Evolutionary conservation across 1,140 invertebrate genomes (phyloP).

Genomic region (Drosophila leontia): DNA sequence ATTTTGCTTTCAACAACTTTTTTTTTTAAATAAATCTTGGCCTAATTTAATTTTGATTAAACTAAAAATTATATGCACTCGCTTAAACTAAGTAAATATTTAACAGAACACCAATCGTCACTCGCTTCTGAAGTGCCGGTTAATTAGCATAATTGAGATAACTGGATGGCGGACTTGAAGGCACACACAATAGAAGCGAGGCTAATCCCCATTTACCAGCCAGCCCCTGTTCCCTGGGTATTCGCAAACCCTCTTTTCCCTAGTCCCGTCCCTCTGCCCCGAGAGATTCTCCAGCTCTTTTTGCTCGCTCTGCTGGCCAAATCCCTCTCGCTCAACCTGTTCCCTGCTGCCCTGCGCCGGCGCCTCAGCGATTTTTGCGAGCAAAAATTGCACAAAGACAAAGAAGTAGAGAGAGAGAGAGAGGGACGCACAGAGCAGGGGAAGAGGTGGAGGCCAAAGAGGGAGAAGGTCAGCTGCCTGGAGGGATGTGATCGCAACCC

Average conservation of each 20-base stretch:
- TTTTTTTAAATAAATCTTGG: neutral
- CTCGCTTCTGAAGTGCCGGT: conserved; percentile 1
- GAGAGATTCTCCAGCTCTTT: conserved; percentile 6
- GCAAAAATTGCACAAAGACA: conserved; percentile 21
- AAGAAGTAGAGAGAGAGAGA: neutral
- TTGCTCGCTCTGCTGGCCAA: conserved; percentile 29
- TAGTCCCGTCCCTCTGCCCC: neutral
- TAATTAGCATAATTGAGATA: conserved; percentile 53
- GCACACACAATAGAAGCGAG: conserved; percentile 26
- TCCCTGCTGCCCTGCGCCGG: conserved; percentile 45
- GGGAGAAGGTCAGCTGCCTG: conserved; percentile 43
- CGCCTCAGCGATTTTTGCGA: conserved; percentile 31
- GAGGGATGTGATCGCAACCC: conserved; percentile 46
- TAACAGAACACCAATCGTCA: conserved; percentile 11
- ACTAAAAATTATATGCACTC: neutral
- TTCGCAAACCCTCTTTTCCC: conserved; percentile 4
- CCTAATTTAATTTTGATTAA: no score
- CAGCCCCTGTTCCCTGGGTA: neutral
- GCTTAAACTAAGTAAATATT: conserved; percentile 3
- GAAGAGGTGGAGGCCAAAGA: neutral
- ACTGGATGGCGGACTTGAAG: conserved; percentile 20
- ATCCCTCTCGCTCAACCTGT: conserved; percentile 54
- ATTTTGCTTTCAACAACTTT: neutral
- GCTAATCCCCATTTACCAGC: conserved; percentile 35
- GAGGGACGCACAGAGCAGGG: neutral